Evolutionary conservation across 2,797 vertebrate species (phyloP).

Genomic region (Enoplosus armatus): DNA sequence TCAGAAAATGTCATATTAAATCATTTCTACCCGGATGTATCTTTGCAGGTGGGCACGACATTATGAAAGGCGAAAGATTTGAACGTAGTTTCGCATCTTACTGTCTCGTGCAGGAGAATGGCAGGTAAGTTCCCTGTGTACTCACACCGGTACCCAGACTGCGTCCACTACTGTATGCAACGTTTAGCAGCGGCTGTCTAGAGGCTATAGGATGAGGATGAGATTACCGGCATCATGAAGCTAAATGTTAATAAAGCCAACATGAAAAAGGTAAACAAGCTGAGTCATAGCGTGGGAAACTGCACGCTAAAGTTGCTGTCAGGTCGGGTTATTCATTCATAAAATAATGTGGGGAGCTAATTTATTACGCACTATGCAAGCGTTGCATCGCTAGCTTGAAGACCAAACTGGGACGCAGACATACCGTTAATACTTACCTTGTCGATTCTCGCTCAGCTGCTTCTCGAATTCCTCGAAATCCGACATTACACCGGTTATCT

Average conservation of each 20-base stretch:
- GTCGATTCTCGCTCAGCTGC: conserved; percentile 84
- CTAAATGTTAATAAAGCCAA: neutral
- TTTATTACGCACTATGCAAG: neutral
- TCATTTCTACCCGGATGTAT: fast-evolving
- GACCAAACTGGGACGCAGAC: conserved; percentile 15
- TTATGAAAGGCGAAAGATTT: neutral
- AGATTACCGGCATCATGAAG: neutral
- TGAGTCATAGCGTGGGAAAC: conserved; percentile 25
- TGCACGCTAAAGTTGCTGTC: conserved; percentile 22
- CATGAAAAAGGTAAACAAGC: neutral
- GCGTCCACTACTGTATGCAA: neutral
- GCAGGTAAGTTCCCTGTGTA: neutral
- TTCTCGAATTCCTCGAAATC: conserved; percentile 88
- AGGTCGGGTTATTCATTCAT: conserved; percentile 50
- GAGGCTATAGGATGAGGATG: neutral
- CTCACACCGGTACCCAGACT: conserved; percentile 1
- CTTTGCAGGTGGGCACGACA: neutral
- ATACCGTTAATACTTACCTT: conserved; percentile 69
- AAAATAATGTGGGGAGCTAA: conserved; percentile 21
- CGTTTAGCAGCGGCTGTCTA: neutral
- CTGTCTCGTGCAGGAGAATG: neutral
- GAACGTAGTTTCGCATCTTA: neutral
- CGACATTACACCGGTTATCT: conserved; percentile 62
- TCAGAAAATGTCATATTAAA: fast-evolving
- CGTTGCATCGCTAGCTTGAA: conserved; percentile 44